Evolutionary conservation across 2,797 vertebrate species (phyloP).

Genomic region (Bovichtus variegatus): DNA sequence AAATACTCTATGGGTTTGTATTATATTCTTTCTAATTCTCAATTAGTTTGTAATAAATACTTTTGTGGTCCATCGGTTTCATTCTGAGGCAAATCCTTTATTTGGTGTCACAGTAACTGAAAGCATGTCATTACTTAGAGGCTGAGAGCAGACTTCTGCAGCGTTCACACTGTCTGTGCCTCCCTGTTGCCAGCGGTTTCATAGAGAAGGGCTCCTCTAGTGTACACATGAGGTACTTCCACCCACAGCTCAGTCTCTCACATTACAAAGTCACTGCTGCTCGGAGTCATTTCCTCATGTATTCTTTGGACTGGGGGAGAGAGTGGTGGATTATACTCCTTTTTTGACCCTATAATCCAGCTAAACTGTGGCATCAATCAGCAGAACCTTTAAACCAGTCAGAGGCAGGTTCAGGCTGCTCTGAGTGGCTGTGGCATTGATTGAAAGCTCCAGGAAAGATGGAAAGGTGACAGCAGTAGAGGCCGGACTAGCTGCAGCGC

Average conservation of each 20-base stretch:
- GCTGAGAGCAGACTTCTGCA: constrained; percentile 27
- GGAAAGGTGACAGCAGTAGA: constrained; percentile 22
- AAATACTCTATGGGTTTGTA: background rate
- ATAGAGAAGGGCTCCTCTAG: constrained; percentile 75
- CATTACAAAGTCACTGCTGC: constrained; percentile 25
- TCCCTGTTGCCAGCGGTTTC: constrained; percentile 33
- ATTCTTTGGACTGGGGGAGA: constrained; percentile 34
- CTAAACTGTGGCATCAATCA: constrained; percentile 61
- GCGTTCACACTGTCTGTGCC: background rate
- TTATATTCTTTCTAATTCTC: background rate
- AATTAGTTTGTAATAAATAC: background rate
- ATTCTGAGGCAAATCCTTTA: background rate
- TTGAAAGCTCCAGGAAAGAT: constrained; percentile 33
- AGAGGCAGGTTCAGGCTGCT: constrained; percentile 20
- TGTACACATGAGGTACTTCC: constrained; percentile 51
- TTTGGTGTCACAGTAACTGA: background rate
- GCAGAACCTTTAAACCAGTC: constrained; percentile 37
- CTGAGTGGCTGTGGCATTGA: constrained; percentile 26
- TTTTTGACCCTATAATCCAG: constrained; percentile 55
- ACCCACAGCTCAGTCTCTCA: constrained; percentile 10
- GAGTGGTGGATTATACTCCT: constrained; percentile 45
- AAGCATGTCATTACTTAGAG: background rate
- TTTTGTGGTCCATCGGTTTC: background rate
- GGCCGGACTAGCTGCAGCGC: background rate
- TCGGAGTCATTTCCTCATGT: constrained; percentile 44